A percentile compares a stretch with the other conserved stretches of the same genome.
Evolutionary conservation across 1,140 invertebrate species (phyloP).

Genomic region (Dendrolimus kikuchii): DNA sequence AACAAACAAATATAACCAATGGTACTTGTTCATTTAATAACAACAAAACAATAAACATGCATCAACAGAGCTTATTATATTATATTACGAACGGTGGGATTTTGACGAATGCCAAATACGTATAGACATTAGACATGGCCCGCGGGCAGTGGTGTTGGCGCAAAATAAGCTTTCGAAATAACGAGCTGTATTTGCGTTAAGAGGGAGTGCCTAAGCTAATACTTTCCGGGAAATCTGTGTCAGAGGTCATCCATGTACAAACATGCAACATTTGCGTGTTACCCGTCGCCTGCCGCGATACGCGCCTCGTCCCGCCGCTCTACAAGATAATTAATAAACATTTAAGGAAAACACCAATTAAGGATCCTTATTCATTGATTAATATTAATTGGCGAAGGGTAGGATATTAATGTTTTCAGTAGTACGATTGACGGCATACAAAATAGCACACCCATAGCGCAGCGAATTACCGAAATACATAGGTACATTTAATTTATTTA

Average conservation of each 20-base stretch:
- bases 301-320: conserved; percentile 1
- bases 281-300: conserved; percentile 3
- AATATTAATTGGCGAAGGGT: conserved; percentile 21
- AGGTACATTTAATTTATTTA: no score
- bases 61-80: conserved; percentile 8
- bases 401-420: neutral
- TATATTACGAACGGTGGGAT: conserved; percentile 9
- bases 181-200: conserved; percentile 32
- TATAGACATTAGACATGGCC: conserved; percentile 16
- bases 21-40: conserved; percentile 3
- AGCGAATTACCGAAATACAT: neutral
- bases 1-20: no score
- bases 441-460: neutral
- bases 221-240: conserved; percentile 36
- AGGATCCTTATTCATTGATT: conserved; percentile 27
- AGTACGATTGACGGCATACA: neutral
- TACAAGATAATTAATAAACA: conserved; percentile 41
- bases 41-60: conserved; percentile 10
- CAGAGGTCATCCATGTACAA: conserved; percentile 21
- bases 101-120: conserved; percentile 22
- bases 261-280: conserved; percentile 27
- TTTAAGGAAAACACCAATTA: conserved; percentile 34
- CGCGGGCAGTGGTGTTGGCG: conserved; percentile 13
- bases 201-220: conserved; percentile 31
- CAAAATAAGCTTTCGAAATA: conserved; percentile 38